Evolutionary conservation across 1,140 invertebrate species (phyloP), one percentile per base, ranked within the genome.

Genomic region (Heliconius melpomene): DNA sequence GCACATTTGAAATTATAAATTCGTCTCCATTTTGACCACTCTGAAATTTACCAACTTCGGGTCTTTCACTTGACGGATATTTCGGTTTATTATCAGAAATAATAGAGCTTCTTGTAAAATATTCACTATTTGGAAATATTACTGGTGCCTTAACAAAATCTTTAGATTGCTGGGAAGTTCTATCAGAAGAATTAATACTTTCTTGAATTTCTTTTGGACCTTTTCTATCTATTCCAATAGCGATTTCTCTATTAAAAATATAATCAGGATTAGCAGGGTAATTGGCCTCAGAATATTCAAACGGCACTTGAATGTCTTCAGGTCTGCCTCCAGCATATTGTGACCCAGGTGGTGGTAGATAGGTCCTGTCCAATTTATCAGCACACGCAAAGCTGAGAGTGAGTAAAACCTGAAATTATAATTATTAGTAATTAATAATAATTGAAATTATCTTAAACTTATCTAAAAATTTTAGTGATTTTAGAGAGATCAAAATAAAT

Each of bases 281-380:
- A 11, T 54, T 29, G 57, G 46, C n/a, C 73, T 87, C 89, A 7
- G 89, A 88, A 26, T 78, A 79, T 80, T 90, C 84, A 26, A 88
- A 76, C 11, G 90, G 89, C 20, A 86, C 78, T 70, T 88, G 76
- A 54, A 75, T 88, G 74, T 70, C 84, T 32, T 89, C 89, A 70
- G 95, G 94, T 50, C 90, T 93, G 2, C 95, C 95, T 23, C 95
- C 95, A 78, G 95, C 94, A 70, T 90, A 91, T 11, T 90, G 92
- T 18, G 96, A 96, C 72, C 92, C 94, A 54, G 94, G 88, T 3
- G 96, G 96, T n/a, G 96, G 96, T 16, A 96, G 92, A 86, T 96
- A 96, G 20, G 94, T 95, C 84, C 95, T 96, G 79, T 96, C 96
- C 79, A 96, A 89, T 79, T 96, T 95, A 79, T 95, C 94, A 80